Evolutionary conservation across 2,797 vertebrate species (phyloP), one percentile per base, ranked within the genome.

Genomic region (Acrossocheilus fasciatus): DNA sequence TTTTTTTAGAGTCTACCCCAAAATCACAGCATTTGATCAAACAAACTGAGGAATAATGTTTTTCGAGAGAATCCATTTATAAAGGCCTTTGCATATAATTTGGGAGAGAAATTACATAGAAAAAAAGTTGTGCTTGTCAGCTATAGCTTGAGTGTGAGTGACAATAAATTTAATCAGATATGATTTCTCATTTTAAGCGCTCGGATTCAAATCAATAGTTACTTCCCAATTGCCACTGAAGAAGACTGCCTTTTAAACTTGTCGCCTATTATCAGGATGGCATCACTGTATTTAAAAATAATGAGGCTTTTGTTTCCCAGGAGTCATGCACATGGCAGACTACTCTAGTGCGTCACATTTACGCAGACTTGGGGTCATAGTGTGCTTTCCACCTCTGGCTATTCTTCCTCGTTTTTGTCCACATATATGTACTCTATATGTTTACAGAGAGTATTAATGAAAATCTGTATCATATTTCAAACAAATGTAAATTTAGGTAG

Each of bases 241-340:
- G 18, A 20, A 74, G 50, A 45, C 26, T 17, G 14, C 47, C 20
- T 57, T 41, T 72, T 17, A 34, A 66, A 66, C 43, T 34, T 74
- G 54, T 47, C 10, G 54, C 54, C 41, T 79, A 30, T 54, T 52
- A 74, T 43, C 52, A 52, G 57, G 4, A 81, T 54, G 12, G 34
- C 34, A 26, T 73, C 69, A 9, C 43, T 72, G 34, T 14, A 54
- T 66, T 41, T 54, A 8, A 80, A 43, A 45, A 84, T 62, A 81
- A 80, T 75, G 45, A 14, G 3, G 18, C 39, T 66, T 64, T 66
- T 72, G 54, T 87, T 84, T 66, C 20, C 15, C 6, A 14, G 23
- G 41, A 87, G 70, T 81, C 52, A 59, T 66, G 59, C 26, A 36
- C 78, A 79, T 30, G 14, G 43, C 41, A 39, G 34, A 78, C 30